Evolutionary conservation across 2,888 invertebrate genomes (phyloP), one percentile per base, ranked within the genome.

Genomic region (Caradrina kadenii): DNA sequence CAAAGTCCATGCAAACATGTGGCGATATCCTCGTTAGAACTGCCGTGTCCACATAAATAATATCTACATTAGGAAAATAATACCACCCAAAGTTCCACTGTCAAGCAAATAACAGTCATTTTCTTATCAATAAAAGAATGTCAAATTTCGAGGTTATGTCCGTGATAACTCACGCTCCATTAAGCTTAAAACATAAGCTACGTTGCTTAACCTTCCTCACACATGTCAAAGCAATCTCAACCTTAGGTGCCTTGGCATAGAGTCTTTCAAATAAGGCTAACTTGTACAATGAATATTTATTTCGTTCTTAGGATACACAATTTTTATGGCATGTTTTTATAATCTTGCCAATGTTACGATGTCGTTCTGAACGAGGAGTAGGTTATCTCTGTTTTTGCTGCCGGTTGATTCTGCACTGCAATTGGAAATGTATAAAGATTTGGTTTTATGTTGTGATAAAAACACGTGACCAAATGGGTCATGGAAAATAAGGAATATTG

Each of bases 261-360:
- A 71, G 67, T 63, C 42, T 17, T 26, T 22, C 13, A 19, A 39
- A 26, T 19, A 49, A 10, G 55, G 19, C 26, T 56, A 22, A 48
- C 21, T 58, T 35, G 21, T 60, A 69, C 63, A 63, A 83, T 86
- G 84, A 87, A 87, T 89, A 87, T 89, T 89, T 88, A 88, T 86
- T 86, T 82, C 82, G 82, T 87, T 90, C 86, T 84, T 72, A 74
- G 77, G 81, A 82, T 85, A 81, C 85, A 84, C 69, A 71, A 74
- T 87, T 90, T 91, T 92, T 90, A 91, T 82, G 86, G 76, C 85
- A 87, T 91, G 90, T 90, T 92, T 92, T 92, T 92, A 91, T 91
- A 92, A 92, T 92, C 92, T 89, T 77, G 81, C 80, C 80, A 82
- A 86, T 87, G 86, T 88, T 86, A 87, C 81, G 88, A 84, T 82